Conservation (phyloP, 2,797 vertebrate species). For the Chanos chanos region DNA sequence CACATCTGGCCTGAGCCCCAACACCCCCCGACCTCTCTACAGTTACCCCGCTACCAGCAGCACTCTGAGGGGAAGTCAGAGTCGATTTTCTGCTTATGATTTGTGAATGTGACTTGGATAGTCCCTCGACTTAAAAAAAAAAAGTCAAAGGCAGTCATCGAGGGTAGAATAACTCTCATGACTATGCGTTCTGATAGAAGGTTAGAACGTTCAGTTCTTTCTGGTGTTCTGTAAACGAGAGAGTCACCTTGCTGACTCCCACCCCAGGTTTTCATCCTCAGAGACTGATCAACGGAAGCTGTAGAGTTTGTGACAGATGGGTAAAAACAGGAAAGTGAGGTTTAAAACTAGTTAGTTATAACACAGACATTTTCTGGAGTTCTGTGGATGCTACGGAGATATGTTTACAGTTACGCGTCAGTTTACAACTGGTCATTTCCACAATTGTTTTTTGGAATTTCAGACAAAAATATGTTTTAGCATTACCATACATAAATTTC, state of each 20-base stretch:
- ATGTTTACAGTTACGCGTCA: too few species aligned
- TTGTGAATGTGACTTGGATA: background rate
- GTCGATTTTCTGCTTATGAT: slow-evolving; percentile 6
- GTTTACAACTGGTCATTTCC: too few species aligned
- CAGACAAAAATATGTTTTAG: too few species aligned
- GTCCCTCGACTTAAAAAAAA: background rate
- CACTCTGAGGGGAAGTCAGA: background rate
- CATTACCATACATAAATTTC: too few species aligned
- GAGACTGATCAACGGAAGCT: background rate
- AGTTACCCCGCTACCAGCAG: slow-evolving; percentile 2
- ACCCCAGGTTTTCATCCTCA: background rate
- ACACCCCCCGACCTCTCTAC: slow-evolving; percentile 19
- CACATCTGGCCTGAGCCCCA: background rate
- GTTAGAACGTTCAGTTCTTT: background rate
- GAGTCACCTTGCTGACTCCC: background rate
- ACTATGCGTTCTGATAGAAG: background rate
- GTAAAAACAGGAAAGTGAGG: too few species aligned
- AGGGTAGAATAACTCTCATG: slow-evolving; percentile 8
- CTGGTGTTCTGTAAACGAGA: background rate
- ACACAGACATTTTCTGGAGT: too few species aligned
- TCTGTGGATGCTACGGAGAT: too few species aligned
- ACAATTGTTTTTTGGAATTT: too few species aligned
- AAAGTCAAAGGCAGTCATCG: background rate
- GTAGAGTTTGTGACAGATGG: too few species aligned
- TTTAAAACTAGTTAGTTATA: too few species aligned